These are phyloP conservation scores for Chorisops tibialis DNA, from an alignment of 2,888 invertebrate species.

Conservation along the genomic window DNA sequence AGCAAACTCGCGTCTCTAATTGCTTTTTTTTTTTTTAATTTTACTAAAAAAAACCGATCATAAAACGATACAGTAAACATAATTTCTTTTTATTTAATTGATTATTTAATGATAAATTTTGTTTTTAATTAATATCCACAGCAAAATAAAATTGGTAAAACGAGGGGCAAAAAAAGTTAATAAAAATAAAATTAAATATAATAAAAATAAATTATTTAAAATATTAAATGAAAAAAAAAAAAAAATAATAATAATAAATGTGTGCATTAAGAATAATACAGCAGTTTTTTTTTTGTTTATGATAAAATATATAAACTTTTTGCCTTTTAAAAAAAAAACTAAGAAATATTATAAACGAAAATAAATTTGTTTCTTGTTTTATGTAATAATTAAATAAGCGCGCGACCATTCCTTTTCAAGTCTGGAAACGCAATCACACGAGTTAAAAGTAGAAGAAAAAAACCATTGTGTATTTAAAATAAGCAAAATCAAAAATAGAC, in stretches of 20 bases:
- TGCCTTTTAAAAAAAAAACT: neutral
- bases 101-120: constrained; percentile 1
- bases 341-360: neutral
- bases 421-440: constrained; percentile 12
- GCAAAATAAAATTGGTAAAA: constrained; percentile 19
- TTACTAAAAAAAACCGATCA: too few relatives aligned
- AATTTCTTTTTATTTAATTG: too few relatives aligned
- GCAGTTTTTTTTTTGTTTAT: neutral
- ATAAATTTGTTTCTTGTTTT: constrained; percentile 3
- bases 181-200: constrained; percentile 10
- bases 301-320: constrained; percentile 6
- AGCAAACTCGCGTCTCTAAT: neutral
- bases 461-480: constrained; percentile 1
- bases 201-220: constrained; percentile 16
- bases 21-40: neutral
- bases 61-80: too few relatives aligned
- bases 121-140: constrained; percentile 21
- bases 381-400: constrained; percentile 3
- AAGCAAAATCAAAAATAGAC: neutral
- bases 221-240: constrained; percentile 20
- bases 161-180: constrained; percentile 3
- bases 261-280: too few relatives aligned
- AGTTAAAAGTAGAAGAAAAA: neutral
- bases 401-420: neutral
- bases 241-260: constrained; percentile 1